Conservation (phyloP, 2,113 vertebrate genomes). For the Theristicus caerulescens region DNA sequence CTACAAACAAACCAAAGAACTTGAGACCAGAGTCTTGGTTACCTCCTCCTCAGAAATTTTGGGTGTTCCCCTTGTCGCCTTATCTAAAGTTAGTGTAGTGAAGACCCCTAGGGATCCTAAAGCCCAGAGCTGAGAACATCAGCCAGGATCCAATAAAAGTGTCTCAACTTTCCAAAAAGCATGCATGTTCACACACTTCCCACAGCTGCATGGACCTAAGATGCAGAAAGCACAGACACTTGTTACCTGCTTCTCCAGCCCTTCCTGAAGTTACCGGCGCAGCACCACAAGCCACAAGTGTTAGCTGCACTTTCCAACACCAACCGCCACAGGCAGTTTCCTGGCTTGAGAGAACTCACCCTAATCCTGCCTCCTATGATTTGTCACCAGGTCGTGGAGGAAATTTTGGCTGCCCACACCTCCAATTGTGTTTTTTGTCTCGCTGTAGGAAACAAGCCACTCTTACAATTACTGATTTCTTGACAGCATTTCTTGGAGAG, state of each 20-base stretch:
- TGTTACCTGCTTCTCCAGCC: neutral
- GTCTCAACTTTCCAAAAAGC: neutral
- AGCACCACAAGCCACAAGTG: neutral
- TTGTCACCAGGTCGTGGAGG: neutral
- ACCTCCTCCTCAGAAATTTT: neutral
- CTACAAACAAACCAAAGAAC: neutral
- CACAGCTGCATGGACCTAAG: neutral
- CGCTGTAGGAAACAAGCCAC: neutral
- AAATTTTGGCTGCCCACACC: neutral
- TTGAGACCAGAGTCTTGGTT: neutral
- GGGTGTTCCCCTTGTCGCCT: neutral
- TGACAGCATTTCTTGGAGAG: neutral
- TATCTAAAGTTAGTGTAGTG: neutral
- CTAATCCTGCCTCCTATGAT: neutral
- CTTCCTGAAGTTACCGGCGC: neutral
- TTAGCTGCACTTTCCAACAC: neutral
- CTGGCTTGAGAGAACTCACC: neutral
- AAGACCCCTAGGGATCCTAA: neutral
- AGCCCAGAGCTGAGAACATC: neutral
- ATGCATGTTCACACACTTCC: fast-evolving
- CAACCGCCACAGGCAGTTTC: fast-evolving
- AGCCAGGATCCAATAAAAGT: neutral
- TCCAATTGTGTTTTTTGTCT: neutral
- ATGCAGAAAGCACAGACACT: neutral
- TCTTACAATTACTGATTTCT: neutral